Conservation (phyloP, 2,888 invertebrate genomes). For the Clitarchus hookeri region DNA sequence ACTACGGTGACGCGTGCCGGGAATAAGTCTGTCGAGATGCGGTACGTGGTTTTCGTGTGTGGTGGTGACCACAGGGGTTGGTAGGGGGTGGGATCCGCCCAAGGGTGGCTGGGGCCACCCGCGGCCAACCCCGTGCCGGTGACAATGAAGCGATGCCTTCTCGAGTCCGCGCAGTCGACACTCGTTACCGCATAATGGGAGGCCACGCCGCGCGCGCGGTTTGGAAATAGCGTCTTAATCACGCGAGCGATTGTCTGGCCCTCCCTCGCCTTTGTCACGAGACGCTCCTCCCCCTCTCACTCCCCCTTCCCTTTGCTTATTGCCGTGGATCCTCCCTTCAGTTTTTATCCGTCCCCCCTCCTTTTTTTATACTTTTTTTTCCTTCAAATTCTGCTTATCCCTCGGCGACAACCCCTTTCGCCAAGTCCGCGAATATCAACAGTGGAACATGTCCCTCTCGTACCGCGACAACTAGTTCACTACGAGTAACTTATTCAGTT, state of each 20-base stretch:
- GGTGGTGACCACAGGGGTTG: too few species aligned
- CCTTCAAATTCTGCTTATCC: not conserved
- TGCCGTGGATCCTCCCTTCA: not conserved
- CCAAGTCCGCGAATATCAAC: not conserved
- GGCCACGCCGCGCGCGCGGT: not conserved
- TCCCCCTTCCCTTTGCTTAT: not conserved
- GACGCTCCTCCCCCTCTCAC: not conserved
- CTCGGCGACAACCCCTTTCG: not conserved
- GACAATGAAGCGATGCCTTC: not conserved
- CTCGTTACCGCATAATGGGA: not conserved
- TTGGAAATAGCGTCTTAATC: slow-evolving; percentile 10
- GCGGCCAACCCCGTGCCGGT: not conserved
- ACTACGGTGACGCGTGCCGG: too few species aligned
- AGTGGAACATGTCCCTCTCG: not conserved
- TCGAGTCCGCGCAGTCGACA: not conserved
- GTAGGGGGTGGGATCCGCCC: too few species aligned
- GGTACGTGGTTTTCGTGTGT: too few species aligned
- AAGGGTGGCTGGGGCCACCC: not conserved
- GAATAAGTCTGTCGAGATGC: too few species aligned
- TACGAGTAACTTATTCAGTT: too few species aligned
- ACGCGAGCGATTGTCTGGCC: not conserved
- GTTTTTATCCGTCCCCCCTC: too few species aligned
- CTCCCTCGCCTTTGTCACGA: not conserved
- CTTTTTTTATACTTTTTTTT: not conserved
- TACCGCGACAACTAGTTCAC: too few species aligned